A percentile compares a stretch with the other conserved stretches of the same genome.
phyloP scores from a whole-genome alignment of 2,797 vertebrate genomes.

The Syngnathus acus region DNA sequence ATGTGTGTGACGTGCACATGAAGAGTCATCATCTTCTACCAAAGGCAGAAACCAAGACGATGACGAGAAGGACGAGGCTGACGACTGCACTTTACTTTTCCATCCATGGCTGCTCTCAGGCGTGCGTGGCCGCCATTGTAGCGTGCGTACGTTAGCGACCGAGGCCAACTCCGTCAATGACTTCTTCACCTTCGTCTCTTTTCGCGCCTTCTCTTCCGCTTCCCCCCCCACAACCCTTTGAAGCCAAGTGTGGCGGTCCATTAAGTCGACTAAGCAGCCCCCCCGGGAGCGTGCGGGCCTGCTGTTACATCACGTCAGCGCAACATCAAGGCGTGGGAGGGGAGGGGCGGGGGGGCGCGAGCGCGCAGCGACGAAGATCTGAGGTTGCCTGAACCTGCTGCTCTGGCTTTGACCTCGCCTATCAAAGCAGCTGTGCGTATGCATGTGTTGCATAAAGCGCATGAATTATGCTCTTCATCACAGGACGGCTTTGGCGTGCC shows the following conservation, averaged over 20 bases:
- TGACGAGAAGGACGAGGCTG: neutral
- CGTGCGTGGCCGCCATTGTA: too few relatives aligned
- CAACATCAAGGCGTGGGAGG: slow-evolving; percentile 43
- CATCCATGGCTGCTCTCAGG: neutral
- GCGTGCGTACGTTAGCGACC: neutral
- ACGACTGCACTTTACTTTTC: neutral
- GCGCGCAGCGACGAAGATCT: slow-evolving; percentile 26
- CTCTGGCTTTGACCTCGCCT: slow-evolving; percentile 45
- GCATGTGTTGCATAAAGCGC: slow-evolving; percentile 34
- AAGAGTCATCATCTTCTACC: neutral
- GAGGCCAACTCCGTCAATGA: slow-evolving; percentile 16
- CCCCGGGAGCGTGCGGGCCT: slow-evolving; percentile 32
- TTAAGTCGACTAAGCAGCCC: slow-evolving; percentile 41
- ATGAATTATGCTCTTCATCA: slow-evolving; percentile 46
- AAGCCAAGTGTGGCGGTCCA: slow-evolving; percentile 43
- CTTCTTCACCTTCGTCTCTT: slow-evolving; percentile 27
- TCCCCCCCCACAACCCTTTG: slow-evolving; percentile 29
- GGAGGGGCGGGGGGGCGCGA: neutral
- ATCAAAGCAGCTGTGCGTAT: slow-evolving; percentile 41
- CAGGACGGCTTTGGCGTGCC: neutral
- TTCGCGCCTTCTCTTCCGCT: slow-evolving; percentile 15
- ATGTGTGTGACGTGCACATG: neutral
- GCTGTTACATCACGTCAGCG: slow-evolving; percentile 39
- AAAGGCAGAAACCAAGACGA: neutral
- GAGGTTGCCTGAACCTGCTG: slow-evolving; percentile 44